Evolutionary conservation across 2,888 invertebrate genomes (phyloP).

Genomic region (Caenorhabditis imperialis): DNA sequence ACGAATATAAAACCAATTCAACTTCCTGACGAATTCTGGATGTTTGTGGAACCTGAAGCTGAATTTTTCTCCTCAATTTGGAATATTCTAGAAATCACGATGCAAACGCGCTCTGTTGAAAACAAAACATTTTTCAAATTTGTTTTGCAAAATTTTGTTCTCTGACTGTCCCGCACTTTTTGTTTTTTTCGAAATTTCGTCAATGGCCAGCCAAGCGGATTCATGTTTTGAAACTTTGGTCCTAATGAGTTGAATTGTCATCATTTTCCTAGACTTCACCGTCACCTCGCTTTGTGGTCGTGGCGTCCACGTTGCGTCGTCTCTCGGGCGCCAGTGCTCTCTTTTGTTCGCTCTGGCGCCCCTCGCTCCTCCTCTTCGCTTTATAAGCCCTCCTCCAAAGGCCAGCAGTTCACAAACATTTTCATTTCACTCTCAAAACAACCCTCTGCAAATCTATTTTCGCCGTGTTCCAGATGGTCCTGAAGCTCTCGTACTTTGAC

Average conservation of each 20-base stretch:
- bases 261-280: background rate
- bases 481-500: slow-evolving; percentile 64
- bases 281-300: slow-evolving; percentile 19
- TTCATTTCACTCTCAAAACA: background rate
- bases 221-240: background rate
- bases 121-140: background rate
- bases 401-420: slow-evolving; percentile 1
- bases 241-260: slow-evolving; percentile 13
- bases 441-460: slow-evolving; percentile 7
- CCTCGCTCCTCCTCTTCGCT: slow-evolving; percentile 15
- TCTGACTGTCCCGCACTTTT: too few relatives aligned
- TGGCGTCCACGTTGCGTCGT: slow-evolving; percentile 26
- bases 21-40: too few relatives aligned
- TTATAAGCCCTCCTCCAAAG: slow-evolving; percentile 9
- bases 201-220: background rate
- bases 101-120: slow-evolving; percentile 10
- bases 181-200: too few relatives aligned
- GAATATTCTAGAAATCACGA: background rate
- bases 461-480: slow-evolving; percentile 31
- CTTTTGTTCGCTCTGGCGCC: slow-evolving; percentile 28
- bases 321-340: slow-evolving; percentile 22
- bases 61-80: background rate
- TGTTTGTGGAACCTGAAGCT: background rate
- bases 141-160: background rate
- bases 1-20: too few relatives aligned